A percentile compares a stretch with the other conserved stretches of the same genome.
These are phyloP conservation scores for Enteromius unitaeniatus DNA, from an alignment of 2,797 vertebrate species.

Conservation along the genomic window DNA sequence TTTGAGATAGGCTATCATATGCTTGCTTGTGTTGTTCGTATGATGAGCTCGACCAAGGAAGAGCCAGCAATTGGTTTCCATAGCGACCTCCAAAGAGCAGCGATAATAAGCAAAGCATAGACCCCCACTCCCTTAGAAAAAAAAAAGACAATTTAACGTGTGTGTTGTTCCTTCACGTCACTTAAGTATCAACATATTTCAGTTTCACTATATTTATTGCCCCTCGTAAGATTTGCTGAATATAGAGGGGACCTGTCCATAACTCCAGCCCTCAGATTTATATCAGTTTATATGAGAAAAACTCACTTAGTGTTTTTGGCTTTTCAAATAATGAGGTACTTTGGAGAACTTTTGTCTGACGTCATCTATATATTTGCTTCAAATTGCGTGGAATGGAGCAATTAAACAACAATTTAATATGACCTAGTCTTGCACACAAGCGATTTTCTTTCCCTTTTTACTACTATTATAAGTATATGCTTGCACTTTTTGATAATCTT, in stretches of 20 bases:
- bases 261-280: not conserved
- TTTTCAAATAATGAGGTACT: constrained; percentile 21
- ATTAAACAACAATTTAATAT: not conserved
- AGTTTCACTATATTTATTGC: constrained; percentile 28
- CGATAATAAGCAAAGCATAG: constrained; percentile 57
- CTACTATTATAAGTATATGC: not conserved
- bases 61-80: constrained; percentile 63
- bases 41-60: constrained; percentile 57
- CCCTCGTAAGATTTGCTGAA: constrained; percentile 21
- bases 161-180: constrained; percentile 27
- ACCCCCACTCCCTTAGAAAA: constrained; percentile 40
- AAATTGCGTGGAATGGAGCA: constrained; percentile 8
- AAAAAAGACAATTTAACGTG: constrained; percentile 35
- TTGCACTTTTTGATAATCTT: not conserved
- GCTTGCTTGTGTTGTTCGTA: constrained; percentile 48
- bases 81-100: constrained; percentile 61
- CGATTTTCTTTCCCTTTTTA: not conserved
- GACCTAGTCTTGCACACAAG: not conserved
- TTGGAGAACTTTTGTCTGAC: constrained; percentile 16
- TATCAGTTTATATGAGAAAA: constrained; percentile 10
- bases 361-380: not conserved
- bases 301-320: not conserved
- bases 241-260: not conserved
- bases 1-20: constrained; percentile 43
- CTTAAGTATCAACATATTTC: constrained; percentile 27